Evolutionary conservation across 1,140 invertebrate genomes (phyloP).

Genomic region (Temnothorax longispinosus): DNA sequence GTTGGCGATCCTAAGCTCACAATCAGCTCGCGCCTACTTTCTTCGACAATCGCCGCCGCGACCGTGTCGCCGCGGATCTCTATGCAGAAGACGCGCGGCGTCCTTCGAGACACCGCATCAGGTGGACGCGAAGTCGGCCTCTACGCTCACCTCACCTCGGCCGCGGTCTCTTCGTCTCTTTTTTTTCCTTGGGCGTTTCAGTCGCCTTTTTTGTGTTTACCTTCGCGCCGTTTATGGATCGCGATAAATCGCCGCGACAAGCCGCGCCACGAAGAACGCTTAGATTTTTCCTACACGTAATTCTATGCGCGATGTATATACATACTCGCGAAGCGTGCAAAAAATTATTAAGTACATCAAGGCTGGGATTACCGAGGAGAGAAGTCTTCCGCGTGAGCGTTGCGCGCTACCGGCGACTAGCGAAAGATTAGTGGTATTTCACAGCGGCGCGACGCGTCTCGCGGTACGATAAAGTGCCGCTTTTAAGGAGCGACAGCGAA

Average conservation of each 20-base stretch:
- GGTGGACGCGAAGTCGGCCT: constrained; percentile 39
- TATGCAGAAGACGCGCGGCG: constrained; percentile 36
- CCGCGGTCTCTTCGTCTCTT: not conserved
- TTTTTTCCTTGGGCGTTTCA: not conserved
- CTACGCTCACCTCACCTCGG: constrained; percentile 9
- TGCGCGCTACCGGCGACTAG: not conserved
- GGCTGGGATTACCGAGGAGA: not conserved
- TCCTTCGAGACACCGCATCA: constrained; percentile 55
- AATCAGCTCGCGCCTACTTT: constrained; percentile 54
- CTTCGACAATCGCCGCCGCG: constrained; percentile 15
- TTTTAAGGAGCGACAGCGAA: not conserved
- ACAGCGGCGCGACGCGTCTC: not conserved
- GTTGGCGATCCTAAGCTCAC: constrained; percentile 31
- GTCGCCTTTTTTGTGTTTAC: constrained; percentile 10
- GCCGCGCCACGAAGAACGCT: constrained; percentile 16
- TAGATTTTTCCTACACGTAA: constrained; percentile 37
- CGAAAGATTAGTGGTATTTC: not conserved
- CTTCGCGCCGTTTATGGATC: constrained; percentile 39
- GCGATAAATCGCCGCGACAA: constrained; percentile 34
- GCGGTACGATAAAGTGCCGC: not conserved
- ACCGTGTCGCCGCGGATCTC: constrained; percentile 12
- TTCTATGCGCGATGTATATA: not conserved
- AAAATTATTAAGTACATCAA: constrained; percentile 25
- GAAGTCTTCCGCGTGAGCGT: constrained; percentile 30
- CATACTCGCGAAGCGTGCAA: constrained; percentile 2